Evolutionary conservation across 1,140 invertebrate genomes (phyloP), one percentile per base, ranked within the genome.

Genomic region (Oryzaephilus surinamensis): DNA sequence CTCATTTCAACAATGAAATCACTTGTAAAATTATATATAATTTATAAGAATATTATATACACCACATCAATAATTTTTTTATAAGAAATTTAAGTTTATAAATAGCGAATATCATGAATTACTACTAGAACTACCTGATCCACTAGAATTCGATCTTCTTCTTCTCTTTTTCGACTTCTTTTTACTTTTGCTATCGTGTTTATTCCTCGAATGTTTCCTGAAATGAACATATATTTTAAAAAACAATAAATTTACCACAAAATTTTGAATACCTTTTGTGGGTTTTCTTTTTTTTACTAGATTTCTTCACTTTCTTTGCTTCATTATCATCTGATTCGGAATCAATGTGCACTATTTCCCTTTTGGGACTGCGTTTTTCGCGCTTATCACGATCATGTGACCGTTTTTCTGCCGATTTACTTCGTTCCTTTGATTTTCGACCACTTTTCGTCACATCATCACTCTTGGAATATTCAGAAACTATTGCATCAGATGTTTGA

Each of bases 171-270:
- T 56, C 3, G 49, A 51, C 35, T 52, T 56, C 38, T 48, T 54
- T 39, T 50, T 47, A 13, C 31, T 38, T 35, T 37, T 47, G 2
- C 45, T 48, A n/a, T 48, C 43, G 27, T 46, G 41, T 16, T 41
- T 40, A 26, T 31, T 48, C 40, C 44, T 52, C 14, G 54, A 54
- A 24, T 39, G 54, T 47, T 56, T 56, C 33, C 53, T 55, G 29
- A 18, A 50, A 45, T 46, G 31, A 38, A 6, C 23, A 16, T 12
- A n/a, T n/a, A n/a, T n/a, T n/a, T n/a, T n/a, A n/a, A 24, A 7
- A 3, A 24, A 24, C 8, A 24, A n/a, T 21, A 6, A 21, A 10
- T 24, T 24, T 1, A 8, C 23, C 10, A 24, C 23, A 21, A 6
- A 21, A 21, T 21, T 21, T 2, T 24, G 7, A 24, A 24, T n/a